These are phyloP conservation scores for Microtus montanus DNA, from an alignment of 2,113 vertebrate genomes.

Conservation along the genomic window DNA sequence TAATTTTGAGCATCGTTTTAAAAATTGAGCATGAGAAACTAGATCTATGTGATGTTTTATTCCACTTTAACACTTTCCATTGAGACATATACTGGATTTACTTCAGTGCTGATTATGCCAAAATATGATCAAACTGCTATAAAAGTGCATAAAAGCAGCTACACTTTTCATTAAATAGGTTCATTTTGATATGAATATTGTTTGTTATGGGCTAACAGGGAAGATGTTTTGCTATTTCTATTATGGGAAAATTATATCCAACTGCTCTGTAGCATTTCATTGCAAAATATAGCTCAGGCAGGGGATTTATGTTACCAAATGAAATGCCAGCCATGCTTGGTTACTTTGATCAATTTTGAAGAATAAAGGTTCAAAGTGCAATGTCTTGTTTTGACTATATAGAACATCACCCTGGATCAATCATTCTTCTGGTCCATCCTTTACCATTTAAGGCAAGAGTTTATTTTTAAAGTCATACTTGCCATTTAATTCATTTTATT, in stretches of 20 bases:
- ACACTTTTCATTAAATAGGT: conserved; percentile 80
- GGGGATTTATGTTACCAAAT: not conserved
- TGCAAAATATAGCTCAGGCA: conserved; percentile 73
- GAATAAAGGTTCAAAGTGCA: not conserved
- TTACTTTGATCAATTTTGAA: conserved; percentile 9
- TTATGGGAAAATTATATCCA: conserved; percentile 80
- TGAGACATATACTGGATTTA: conserved; percentile 84
- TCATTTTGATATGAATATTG: conserved; percentile 83
- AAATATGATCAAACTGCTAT: conserved; percentile 82
- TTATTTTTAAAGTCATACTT: not conserved
- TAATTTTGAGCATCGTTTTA: conserved; percentile 83
- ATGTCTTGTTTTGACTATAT: not conserved
- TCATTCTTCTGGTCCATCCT: not conserved
- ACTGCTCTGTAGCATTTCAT: conserved; percentile 63
- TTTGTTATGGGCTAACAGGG: conserved; percentile 79
- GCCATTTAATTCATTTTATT: conserved; percentile 16
- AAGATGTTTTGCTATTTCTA: conserved; percentile 79
- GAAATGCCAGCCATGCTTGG: not conserved
- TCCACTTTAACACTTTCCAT: conserved; percentile 78
- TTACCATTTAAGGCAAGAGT: not conserved
- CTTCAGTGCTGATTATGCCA: conserved; percentile 81
- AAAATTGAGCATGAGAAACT: conserved; percentile 78
- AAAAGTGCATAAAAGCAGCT: conserved; percentile 79
- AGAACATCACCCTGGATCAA: not conserved
- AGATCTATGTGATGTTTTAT: conserved; percentile 81